A percentile compares a stretch with the other conserved stretches of the same genome.
Evolutionary conservation across 1,140 invertebrate species (phyloP).

Genomic region (Cyrtorhinus lividipennis): DNA sequence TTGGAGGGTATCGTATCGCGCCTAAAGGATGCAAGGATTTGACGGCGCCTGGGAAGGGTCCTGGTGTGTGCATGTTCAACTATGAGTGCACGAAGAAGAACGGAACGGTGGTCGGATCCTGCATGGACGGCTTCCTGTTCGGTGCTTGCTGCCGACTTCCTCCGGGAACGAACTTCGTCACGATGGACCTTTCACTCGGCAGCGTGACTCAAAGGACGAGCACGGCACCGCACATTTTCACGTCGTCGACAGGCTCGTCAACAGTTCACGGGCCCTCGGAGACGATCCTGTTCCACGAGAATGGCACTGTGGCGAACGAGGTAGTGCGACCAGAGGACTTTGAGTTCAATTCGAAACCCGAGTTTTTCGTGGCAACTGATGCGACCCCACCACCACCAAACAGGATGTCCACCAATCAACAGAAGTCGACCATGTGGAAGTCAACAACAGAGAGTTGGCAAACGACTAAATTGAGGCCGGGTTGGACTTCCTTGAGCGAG

Average conservation of each 20-base stretch:
- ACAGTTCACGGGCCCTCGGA: slow-evolving; percentile 38
- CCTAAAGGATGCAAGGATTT: slow-evolving; percentile 51
- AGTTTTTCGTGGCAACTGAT: slow-evolving; percentile 8
- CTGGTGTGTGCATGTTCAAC: slow-evolving; percentile 85
- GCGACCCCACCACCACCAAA: slow-evolving; percentile 4
- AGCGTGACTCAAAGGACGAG: slow-evolving; percentile 36
- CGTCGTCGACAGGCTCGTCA: slow-evolving; percentile 29
- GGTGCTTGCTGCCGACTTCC: slow-evolving; percentile 72
- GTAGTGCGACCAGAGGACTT: slow-evolving; percentile 45
- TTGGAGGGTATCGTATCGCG: slow-evolving; percentile 70
- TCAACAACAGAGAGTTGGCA: slow-evolving; percentile 11
- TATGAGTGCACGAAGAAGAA: slow-evolving; percentile 68
- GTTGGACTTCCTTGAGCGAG: slow-evolving; percentile 19
- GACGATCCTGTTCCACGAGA: slow-evolving; percentile 45
- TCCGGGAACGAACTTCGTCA: slow-evolving; percentile 22
- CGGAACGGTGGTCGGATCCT: slow-evolving; percentile 72
- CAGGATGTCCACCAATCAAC: slow-evolving; percentile 12
- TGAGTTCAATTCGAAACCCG: slow-evolving; percentile 20
- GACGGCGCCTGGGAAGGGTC: slow-evolving; percentile 31
- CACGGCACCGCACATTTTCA: slow-evolving; percentile 30
- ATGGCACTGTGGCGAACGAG: slow-evolving; percentile 40
- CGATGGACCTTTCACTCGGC: slow-evolving; percentile 22
- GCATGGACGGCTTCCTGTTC: slow-evolving; percentile 82
- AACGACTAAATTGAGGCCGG: not conserved
- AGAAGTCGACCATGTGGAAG: slow-evolving; percentile 16